Percentiles rank a stretch among this genome's conserved stretches.
phyloP scores from a whole-genome alignment of 2,888 invertebrate genomes.

The Autographa pulchrina region DNA sequence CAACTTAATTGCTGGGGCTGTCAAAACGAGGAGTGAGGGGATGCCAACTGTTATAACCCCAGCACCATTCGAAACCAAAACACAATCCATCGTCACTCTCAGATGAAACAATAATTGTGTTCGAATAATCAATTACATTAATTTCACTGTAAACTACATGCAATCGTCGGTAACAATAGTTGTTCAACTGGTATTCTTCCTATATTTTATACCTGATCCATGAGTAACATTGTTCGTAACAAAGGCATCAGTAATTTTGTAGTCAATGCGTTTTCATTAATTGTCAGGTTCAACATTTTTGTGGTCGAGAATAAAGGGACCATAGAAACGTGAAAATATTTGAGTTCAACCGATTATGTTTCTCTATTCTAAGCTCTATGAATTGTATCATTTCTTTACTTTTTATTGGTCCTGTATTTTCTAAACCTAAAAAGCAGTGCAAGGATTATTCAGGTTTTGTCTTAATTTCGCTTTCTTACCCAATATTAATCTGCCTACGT shows the following conservation, averaged over 20 bases:
- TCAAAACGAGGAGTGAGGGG: slow-evolving; percentile 72
- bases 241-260: slow-evolving; percentile 25
- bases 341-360: slow-evolving; percentile 42
- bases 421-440: no score
- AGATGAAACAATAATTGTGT: slow-evolving; percentile 29
- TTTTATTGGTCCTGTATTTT: background rate
- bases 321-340: slow-evolving; percentile 52
- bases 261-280: slow-evolving; percentile 39
- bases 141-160: slow-evolving; percentile 22
- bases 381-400: background rate
- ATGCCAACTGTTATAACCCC: slow-evolving; percentile 50
- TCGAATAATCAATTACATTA: slow-evolving; percentile 29
- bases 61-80: slow-evolving; percentile 31
- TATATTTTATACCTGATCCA: slow-evolving; percentile 23
- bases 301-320: slow-evolving; percentile 29
- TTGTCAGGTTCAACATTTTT: slow-evolving; percentile 41
- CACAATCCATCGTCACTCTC: slow-evolving; percentile 26
- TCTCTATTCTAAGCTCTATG: background rate
- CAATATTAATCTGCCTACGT: background rate
- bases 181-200: slow-evolving; percentile 9
- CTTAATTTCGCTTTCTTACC: background rate
- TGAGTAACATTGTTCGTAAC: slow-evolving; percentile 24
- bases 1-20: slow-evolving; percentile 81
- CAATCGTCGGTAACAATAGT: slow-evolving; percentile 1
- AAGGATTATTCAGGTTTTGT: background rate